phyloP scores from a whole-genome alignment of 2,113 vertebrate genomes.

The Ahaetulla prasina region DNA sequence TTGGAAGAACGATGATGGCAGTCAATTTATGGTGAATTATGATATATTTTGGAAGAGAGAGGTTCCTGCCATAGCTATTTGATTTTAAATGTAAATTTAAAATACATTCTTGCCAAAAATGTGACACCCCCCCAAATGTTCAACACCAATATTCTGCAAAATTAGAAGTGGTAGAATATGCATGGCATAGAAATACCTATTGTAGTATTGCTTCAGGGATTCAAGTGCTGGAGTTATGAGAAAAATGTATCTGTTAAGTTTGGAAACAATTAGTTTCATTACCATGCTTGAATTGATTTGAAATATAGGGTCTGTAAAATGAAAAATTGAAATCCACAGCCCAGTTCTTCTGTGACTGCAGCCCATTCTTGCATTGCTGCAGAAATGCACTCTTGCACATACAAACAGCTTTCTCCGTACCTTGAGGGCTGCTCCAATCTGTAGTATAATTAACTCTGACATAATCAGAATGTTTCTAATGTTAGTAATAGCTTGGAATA shows the following conservation, averaged over 20 bases:
- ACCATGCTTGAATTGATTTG: neutral
- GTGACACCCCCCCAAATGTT: neutral
- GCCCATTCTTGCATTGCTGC: neutral
- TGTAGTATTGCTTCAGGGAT: neutral
- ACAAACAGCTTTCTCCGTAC: neutral
- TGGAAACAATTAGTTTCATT: conserved; percentile 3
- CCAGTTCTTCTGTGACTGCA: neutral
- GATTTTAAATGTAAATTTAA: neutral
- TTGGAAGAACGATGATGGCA: neutral
- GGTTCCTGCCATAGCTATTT: neutral
- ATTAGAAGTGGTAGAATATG: neutral
- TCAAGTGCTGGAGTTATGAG: neutral
- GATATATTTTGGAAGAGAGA: neutral
- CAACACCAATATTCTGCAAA: neutral
- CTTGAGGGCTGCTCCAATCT: neutral
- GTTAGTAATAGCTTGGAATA: conserved; percentile 12
- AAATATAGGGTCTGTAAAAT: neutral
- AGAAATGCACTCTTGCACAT: neutral
- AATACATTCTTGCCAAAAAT: neutral
- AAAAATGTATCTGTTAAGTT: neutral
- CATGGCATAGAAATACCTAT: neutral
- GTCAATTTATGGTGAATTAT: neutral
- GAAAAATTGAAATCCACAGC: neutral
- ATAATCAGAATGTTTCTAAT: conserved; percentile 15
- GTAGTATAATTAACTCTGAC: conserved; percentile 10